A percentile compares a stretch with the other conserved stretches of the same genome.
phyloP scores from a whole-genome alignment of 2,888 invertebrate genomes.

The Calliphora vomitoria region DNA sequence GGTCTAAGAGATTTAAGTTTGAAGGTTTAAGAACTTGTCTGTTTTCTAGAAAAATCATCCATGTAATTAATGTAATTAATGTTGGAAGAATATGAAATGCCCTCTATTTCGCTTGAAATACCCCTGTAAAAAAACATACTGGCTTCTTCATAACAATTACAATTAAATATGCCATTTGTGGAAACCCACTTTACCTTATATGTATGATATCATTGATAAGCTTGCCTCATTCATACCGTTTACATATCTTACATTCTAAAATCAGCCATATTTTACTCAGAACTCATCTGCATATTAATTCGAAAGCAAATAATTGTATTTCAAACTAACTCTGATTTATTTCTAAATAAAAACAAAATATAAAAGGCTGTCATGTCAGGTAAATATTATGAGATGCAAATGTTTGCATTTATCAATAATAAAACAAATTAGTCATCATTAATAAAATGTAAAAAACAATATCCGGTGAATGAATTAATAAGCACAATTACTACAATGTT shows the following conservation, averaged over 20 bases:
- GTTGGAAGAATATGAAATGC: too few relatives aligned
- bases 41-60: too few relatives aligned
- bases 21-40: too few relatives aligned
- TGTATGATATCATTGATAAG: slow-evolving; percentile 6
- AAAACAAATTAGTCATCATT: slow-evolving; percentile 31
- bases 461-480: slow-evolving; percentile 6
- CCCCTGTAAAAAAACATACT: too few relatives aligned
- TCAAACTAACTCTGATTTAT: slow-evolving; percentile 31
- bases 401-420: slow-evolving; percentile 17
- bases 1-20: too few relatives aligned
- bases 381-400: slow-evolving; percentile 26
- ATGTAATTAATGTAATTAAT: too few relatives aligned
- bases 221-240: slow-evolving; percentile 13
- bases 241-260: slow-evolving; percentile 1
- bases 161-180: not conserved
- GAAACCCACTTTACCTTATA: slow-evolving; percentile 26
- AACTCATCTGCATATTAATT: slow-evolving; percentile 45
- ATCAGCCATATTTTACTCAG: slow-evolving; percentile 21
- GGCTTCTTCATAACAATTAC: too few relatives aligned
- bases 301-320: slow-evolving; percentile 40
- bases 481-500: not conserved
- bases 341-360: too few relatives aligned
- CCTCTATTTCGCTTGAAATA: too few relatives aligned
- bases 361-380: slow-evolving; percentile 18
- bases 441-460: not conserved